Evolutionary conservation across 2,797 vertebrate genomes (phyloP).

Genomic region (Gambelia wislizenii): DNA sequence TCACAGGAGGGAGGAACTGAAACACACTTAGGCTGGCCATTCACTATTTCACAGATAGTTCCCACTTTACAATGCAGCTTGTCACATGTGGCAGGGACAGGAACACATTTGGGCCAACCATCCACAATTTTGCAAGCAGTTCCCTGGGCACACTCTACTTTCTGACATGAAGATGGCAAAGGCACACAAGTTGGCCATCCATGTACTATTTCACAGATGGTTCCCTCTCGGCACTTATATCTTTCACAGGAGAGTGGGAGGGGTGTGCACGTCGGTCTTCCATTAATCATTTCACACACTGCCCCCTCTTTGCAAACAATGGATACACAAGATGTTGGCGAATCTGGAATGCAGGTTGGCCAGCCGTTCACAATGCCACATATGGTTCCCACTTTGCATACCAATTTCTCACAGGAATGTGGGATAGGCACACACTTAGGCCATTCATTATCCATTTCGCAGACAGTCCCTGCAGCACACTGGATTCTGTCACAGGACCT

Average conservation of each 20-base stretch:
- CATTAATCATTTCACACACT: constrained; percentile 16
- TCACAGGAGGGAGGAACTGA: background rate
- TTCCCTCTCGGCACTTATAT: constrained; percentile 5
- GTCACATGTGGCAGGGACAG: background rate
- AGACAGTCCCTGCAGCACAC: background rate
- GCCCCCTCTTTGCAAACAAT: background rate
- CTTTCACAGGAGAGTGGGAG: constrained; percentile 6
- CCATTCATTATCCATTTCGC: constrained; percentile 1
- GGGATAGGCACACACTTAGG: background rate
- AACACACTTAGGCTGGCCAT: background rate
- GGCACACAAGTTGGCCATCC: background rate
- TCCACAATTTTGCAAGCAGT: background rate
- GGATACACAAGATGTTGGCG: background rate
- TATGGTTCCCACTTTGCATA: background rate
- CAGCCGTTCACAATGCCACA: constrained; percentile 8
- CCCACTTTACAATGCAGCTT: background rate
- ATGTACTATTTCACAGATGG: background rate
- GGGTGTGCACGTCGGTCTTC: background rate
- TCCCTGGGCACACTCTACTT: background rate
- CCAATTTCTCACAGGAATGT: background rate
- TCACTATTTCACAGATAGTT: background rate
- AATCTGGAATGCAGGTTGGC: background rate
- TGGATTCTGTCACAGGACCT: constrained; percentile 15
- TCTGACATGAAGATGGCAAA: background rate
- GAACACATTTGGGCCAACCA: constrained; percentile 10